phyloP scores from a whole-genome alignment of 2,888 invertebrate species.

The Drosophila ustulata region DNA sequence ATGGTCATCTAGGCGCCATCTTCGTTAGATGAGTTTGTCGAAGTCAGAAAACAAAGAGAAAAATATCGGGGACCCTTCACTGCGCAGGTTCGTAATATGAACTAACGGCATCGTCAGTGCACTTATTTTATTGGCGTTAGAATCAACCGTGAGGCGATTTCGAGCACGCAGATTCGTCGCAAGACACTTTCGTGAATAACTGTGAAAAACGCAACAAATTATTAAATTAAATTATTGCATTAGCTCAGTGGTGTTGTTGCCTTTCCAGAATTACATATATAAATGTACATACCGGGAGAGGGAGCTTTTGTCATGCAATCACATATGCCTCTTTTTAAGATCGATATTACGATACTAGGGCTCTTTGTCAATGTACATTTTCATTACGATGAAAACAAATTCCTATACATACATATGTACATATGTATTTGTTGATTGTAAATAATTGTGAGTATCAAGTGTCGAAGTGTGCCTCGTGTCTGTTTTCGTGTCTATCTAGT shows the following conservation, averaged over 20 bases:
- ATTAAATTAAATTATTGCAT: conserved; percentile 38
- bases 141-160: conserved; percentile 60
- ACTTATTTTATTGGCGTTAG: conserved; percentile 45
- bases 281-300: background rate
- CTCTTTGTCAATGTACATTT: conserved; percentile 8
- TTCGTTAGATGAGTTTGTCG: conserved; percentile 12
- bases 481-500: conserved; percentile 13
- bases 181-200: conserved; percentile 56
- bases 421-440: conserved; percentile 8
- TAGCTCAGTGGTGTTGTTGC: conserved; percentile 24
- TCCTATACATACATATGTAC: background rate
- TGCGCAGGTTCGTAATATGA: conserved; percentile 48
- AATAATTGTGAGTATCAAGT: conserved; percentile 1
- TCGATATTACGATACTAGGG: conserved; percentile 29
- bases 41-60: conserved; percentile 24
- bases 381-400: conserved; percentile 4
- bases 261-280: background rate
- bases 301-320: conserved; percentile 5
- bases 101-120: conserved; percentile 25
- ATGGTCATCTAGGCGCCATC: background rate
- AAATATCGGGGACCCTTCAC: conserved; percentile 12
- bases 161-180: conserved; percentile 64
- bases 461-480: conserved; percentile 8
- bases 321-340: conserved; percentile 24
- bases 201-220: conserved; percentile 35